Evolutionary conservation across 2,888 invertebrate species (phyloP), one percentile per base, ranked within the genome.

Genomic region (Arge pagana): DNA sequence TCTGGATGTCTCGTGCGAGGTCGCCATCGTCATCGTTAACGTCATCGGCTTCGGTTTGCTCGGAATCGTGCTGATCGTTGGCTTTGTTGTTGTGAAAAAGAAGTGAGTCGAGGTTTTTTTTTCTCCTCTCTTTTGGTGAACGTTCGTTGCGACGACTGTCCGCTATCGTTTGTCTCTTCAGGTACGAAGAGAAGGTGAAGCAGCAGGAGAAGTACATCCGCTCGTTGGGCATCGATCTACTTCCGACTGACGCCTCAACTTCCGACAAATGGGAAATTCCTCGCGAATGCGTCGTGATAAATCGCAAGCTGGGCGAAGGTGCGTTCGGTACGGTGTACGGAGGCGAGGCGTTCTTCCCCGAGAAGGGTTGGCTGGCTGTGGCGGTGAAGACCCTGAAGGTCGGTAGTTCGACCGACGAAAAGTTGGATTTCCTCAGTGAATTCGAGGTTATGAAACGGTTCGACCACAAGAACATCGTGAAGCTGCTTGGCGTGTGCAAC

Each of bases 401-500:
- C 28, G 91, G 91, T 3, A 90, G 91, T 1, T 83, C 84, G 6
- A 85, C 88, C 2, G 93, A 94, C 62, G 92, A 93, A 69, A 93
- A 93, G 72, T 79, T 94, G 16, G 94, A 96, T 74, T 96, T 96
- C 68, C 80, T 96, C 30, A 89, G 92, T 45, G 96, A 96, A 76
- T 94, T 95, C 1, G 93, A 95, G 72, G 88, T 93, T 16, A 96
- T 96, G 95, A 95, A 95, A 72, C 83, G 90, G 39, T 93, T 96
- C 74, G 89, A 92, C 50, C 94, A 96, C 73, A 86, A 87, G 66
- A 95, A 96, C 74, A 88, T 96, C 49, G 88, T 96, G 10, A 85
- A 86, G 61, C 79, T 96, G 23, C 77, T 94, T 15, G 95, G 90
- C 1, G 93, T 96, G 8, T 91, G 93, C 64, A 90, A 93, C 1